phyloP scores from a whole-genome alignment of 2,888 invertebrate genomes.

The Microplitis deprimator region DNA sequence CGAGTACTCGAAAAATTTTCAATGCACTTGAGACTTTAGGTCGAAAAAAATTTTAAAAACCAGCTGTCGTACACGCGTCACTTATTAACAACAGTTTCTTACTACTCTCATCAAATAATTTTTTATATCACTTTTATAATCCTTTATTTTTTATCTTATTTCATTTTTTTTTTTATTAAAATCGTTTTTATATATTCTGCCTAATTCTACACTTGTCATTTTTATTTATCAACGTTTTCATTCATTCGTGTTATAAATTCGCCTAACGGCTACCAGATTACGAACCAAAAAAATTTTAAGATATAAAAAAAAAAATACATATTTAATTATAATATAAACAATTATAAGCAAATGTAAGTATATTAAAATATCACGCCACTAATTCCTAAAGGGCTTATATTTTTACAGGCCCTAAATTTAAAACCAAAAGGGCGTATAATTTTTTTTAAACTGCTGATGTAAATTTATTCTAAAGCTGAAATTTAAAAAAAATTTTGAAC shows the following conservation, averaged over 20 bases:
- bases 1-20: constrained; percentile 43
- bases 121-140: constrained; percentile 34
- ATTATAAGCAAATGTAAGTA: no score
- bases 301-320: neutral
- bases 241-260: constrained; percentile 22
- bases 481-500: no score
- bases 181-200: constrained; percentile 40
- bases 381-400: no score
- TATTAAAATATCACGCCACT: no score
- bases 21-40: constrained; percentile 35
- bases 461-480: no score
- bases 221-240: constrained; percentile 24
- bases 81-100: constrained; percentile 65
- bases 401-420: no score
- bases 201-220: constrained; percentile 41
- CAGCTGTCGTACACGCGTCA: constrained; percentile 70
- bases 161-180: constrained; percentile 30
- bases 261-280: constrained; percentile 27
- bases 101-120: constrained; percentile 46
- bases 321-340: neutral
- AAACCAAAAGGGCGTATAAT: no score
- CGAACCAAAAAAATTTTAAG: neutral
- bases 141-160: constrained; percentile 30
- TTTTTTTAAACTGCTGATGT: no score
- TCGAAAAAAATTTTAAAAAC: constrained; percentile 62